Conservation (phyloP, 2,888 invertebrate genomes). For the Monochamus alternatus region DNA sequence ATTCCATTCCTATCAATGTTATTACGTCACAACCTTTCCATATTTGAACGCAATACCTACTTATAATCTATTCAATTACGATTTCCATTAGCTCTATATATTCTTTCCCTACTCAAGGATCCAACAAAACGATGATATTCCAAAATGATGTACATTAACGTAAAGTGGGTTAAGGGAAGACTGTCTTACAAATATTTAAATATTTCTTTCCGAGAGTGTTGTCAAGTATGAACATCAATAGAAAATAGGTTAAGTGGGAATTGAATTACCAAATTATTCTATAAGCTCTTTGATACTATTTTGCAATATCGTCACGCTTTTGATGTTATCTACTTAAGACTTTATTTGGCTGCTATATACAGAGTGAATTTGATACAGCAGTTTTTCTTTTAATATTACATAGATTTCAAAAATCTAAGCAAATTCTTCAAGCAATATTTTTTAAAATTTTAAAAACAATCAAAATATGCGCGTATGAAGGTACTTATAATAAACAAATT, state of each 20-base stretch:
- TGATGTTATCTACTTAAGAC: too few species aligned
- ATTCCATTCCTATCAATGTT: constrained; percentile 26
- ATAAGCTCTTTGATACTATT: background rate
- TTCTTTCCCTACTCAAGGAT: constrained; percentile 7
- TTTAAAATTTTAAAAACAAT: too few species aligned
- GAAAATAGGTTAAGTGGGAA: constrained; percentile 11
- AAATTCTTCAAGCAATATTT: too few species aligned
- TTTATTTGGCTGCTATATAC: too few species aligned
- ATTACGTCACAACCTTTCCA: constrained; percentile 22
- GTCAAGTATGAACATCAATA: background rate
- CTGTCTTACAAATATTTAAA: background rate
- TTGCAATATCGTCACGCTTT: too few species aligned
- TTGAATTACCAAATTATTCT: background rate
- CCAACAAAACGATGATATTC: constrained; percentile 1
- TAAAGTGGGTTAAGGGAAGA: constrained; percentile 14
- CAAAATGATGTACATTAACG: constrained; percentile 1
- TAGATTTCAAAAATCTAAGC: too few species aligned
- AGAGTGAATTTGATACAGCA: too few species aligned
- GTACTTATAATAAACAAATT: too few species aligned
- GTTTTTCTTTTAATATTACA: too few species aligned
- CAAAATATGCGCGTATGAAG: too few species aligned
- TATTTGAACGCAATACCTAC: constrained; percentile 11
- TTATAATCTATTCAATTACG: constrained; percentile 34
- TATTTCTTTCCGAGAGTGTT: background rate
- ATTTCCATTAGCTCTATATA: constrained; percentile 29